Evolutionary conservation across 2,888 invertebrate genomes (phyloP).

Genomic region (Fragum whitleyi): DNA sequence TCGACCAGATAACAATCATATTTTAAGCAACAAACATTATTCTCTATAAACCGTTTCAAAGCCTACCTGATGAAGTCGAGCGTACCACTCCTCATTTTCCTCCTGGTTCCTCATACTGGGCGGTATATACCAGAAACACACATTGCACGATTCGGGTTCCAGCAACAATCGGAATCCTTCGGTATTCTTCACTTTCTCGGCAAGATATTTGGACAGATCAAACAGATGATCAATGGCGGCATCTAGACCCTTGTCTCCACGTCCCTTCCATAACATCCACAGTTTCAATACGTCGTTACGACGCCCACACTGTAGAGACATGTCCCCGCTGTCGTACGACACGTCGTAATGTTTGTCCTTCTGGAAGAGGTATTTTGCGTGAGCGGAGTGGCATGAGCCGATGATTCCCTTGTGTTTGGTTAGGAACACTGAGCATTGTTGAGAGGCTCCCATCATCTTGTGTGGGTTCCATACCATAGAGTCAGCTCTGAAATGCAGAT

Average conservation of each 20-base stretch:
- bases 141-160: slow-evolving; percentile 96
- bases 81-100: slow-evolving; percentile 72
- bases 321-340: slow-evolving; percentile 82
- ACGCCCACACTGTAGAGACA: slow-evolving; percentile 82
- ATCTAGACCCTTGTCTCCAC: slow-evolving; percentile 75
- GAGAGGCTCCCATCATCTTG: slow-evolving; percentile 94
- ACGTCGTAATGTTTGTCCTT: slow-evolving; percentile 83
- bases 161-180: slow-evolving; percentile 74
- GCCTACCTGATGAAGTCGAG: slow-evolving; percentile 75
- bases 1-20: too few relatives aligned
- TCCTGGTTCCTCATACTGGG: slow-evolving; percentile 87
- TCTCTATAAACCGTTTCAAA: too few relatives aligned
- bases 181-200: slow-evolving; percentile 62
- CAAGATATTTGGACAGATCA: slow-evolving; percentile 71
- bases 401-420: slow-evolving; percentile 76
- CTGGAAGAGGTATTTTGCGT: slow-evolving; percentile 82
- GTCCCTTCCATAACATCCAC: slow-evolving; percentile 82
- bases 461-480: slow-evolving; percentile 98
- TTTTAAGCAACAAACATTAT: too few relatives aligned
- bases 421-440: slow-evolving; percentile 90
- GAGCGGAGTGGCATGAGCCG: slow-evolving; percentile 73
- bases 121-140: slow-evolving; percentile 99
- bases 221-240: slow-evolving; percentile 74
- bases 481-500: slow-evolving; percentile 89
- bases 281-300: slow-evolving; percentile 81